Conservation (phyloP, 2,888 invertebrate genomes). For the Cetonia aurata region DNA sequence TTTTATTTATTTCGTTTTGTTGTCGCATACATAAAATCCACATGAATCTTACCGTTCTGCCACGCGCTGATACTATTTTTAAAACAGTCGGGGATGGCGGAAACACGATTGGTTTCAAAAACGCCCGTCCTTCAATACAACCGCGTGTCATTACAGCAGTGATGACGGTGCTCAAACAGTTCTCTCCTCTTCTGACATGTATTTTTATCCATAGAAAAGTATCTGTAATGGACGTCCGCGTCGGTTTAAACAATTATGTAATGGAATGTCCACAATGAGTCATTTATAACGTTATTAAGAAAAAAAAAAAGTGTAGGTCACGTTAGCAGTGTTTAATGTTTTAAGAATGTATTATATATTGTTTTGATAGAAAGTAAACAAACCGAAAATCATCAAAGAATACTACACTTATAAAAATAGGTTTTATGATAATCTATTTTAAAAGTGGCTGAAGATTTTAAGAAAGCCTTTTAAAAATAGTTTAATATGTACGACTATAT, state of each 20-base stretch:
- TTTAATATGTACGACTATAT: no score
- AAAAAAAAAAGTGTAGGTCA: background rate
- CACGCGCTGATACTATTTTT: conserved; percentile 19
- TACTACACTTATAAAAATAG: no score
- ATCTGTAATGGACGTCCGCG: no score
- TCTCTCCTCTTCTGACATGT: background rate
- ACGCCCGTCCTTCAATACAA: background rate
- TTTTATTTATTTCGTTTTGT: no score
- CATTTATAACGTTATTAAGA: background rate
- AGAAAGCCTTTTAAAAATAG: no score
- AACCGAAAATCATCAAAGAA: no score
- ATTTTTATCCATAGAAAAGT: no score
- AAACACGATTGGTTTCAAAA: conserved; percentile 10
- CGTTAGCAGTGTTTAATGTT: background rate
- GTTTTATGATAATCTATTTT: no score
- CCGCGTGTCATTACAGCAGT: conserved; percentile 8
- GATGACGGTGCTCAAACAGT: no score
- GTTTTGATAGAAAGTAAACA: no score
- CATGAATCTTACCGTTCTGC: background rate
- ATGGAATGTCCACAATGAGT: background rate
- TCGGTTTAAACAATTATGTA: background rate
- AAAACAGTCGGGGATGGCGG: conserved; percentile 7
- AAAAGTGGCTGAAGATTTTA: no score
- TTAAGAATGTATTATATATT: no score
- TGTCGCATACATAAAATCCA: background rate